These are phyloP conservation scores for Jordanella pulchra DNA, from an alignment of 2,797 vertebrate genomes.

Conservation along the genomic window DNA sequence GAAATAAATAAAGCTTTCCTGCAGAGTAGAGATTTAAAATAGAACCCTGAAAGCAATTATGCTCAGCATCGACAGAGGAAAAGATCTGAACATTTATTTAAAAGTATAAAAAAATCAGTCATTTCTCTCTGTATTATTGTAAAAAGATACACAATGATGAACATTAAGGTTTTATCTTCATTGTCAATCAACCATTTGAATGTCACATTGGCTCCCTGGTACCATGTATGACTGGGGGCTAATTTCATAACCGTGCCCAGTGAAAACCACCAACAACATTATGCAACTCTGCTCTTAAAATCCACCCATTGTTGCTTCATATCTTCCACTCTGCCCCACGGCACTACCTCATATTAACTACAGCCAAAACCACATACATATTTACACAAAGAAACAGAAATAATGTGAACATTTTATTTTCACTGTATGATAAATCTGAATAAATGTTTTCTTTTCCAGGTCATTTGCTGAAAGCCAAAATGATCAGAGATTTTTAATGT, in stretches of 20 bases:
- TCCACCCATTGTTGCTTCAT: slow-evolving; percentile 29
- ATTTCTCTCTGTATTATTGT: not conserved
- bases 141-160: slow-evolving; percentile 14
- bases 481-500: not conserved
- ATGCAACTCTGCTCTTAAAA: slow-evolving; percentile 64
- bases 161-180: slow-evolving; percentile 25
- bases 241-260: slow-evolving; percentile 72
- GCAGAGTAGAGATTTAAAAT: too few species aligned
- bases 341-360: slow-evolving; percentile 20
- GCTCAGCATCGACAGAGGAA: too few species aligned
- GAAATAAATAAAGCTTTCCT: not conserved
- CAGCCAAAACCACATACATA: not conserved
- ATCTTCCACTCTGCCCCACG: slow-evolving; percentile 45
- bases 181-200: slow-evolving; percentile 40
- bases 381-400: not conserved
- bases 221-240: slow-evolving; percentile 54
- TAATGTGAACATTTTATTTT: not conserved
- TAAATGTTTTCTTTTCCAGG: not conserved
- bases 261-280: slow-evolving; percentile 65
- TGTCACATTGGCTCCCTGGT: slow-evolving; percentile 58
- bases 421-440: not conserved
- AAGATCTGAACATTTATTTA: not conserved
- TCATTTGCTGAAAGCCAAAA: not conserved
- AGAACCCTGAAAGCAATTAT: too few species aligned
- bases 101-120: not conserved